Percentiles rank a stretch among this genome's conserved stretches.
Conservation (phyloP, 2,888 invertebrate genomes). For the Heliconius hortense region DNA sequence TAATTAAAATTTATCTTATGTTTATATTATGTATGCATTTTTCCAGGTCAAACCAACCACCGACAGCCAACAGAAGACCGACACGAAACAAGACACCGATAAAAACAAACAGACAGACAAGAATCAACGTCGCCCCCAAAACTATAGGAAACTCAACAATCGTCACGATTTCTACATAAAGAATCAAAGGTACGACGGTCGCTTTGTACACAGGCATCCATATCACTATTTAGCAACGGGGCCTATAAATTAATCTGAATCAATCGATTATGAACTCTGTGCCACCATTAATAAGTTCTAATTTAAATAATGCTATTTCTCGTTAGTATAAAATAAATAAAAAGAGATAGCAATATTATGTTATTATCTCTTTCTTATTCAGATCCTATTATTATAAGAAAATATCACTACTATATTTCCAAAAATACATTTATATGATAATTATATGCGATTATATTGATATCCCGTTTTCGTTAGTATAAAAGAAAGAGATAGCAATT, state of each 20-base stretch:
- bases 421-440: too few species aligned
- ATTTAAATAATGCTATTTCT: not conserved
- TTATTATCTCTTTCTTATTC: too few species aligned
- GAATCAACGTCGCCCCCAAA: slow-evolving; percentile 63
- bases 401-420: too few species aligned
- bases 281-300: not conserved
- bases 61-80: slow-evolving; percentile 47
- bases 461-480: too few species aligned
- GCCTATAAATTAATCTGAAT: slow-evolving; percentile 69
- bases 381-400: too few species aligned
- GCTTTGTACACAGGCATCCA: slow-evolving; percentile 71
- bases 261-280: not conserved
- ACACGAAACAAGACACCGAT: slow-evolving; percentile 42
- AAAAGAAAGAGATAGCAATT: too few species aligned
- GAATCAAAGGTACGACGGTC: slow-evolving; percentile 70
- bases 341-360: not conserved
- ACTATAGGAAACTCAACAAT: slow-evolving; percentile 65
- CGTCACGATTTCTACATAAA: slow-evolving; percentile 68
- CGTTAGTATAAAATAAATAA: not conserved
- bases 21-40: not conserved
- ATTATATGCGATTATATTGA: too few species aligned
- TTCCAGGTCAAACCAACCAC: slow-evolving; percentile 61
- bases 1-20: too few species aligned
- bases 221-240: slow-evolving; percentile 75
- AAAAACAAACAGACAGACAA: slow-evolving; percentile 60